These are phyloP conservation scores for Hydrocynus forskahlii DNA, from an alignment of 2,797 vertebrate species.

Conservation along the genomic window DNA sequence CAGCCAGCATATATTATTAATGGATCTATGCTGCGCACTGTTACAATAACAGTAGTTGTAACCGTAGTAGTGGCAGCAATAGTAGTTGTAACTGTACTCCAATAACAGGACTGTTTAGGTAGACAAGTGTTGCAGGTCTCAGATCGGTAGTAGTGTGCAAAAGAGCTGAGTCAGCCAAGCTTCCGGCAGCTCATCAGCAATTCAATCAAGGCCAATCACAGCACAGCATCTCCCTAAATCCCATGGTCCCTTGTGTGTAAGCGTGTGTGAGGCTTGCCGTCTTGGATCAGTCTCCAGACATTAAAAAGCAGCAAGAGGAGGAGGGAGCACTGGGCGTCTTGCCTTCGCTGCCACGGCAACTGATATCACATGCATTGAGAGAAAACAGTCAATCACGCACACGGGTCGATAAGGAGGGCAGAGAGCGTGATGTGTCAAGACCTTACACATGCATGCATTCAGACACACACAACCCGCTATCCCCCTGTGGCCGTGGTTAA, in stretches of 20 bases:
- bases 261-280: neutral
- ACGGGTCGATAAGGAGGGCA: slow-evolving; percentile 47
- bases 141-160: slow-evolving; percentile 17
- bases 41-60: slow-evolving; percentile 23
- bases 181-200: slow-evolving; percentile 7
- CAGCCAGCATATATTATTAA: slow-evolving; percentile 67
- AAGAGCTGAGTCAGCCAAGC: slow-evolving; percentile 35
- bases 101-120: slow-evolving; percentile 8
- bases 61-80: slow-evolving; percentile 5
- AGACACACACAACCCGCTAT: slow-evolving; percentile 36
- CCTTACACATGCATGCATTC: slow-evolving; percentile 16
- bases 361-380: slow-evolving; percentile 42
- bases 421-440: slow-evolving; percentile 31
- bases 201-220: slow-evolving; percentile 30
- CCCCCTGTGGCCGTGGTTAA: slow-evolving; percentile 27
- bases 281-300: slow-evolving; percentile 38
- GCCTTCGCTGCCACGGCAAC: slow-evolving; percentile 33
- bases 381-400: slow-evolving; percentile 32
- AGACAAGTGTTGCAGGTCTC: slow-evolving; percentile 26
- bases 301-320: slow-evolving; percentile 36
- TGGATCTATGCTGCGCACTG: slow-evolving; percentile 38
- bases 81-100: slow-evolving; percentile 26
- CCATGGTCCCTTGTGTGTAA: slow-evolving; percentile 31
- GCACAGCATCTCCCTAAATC: slow-evolving; percentile 30
- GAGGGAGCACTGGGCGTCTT: slow-evolving; percentile 31